Evolutionary conservation across 2,797 vertebrate species (phyloP).

Genomic region (Loriculus beryllinus): DNA sequence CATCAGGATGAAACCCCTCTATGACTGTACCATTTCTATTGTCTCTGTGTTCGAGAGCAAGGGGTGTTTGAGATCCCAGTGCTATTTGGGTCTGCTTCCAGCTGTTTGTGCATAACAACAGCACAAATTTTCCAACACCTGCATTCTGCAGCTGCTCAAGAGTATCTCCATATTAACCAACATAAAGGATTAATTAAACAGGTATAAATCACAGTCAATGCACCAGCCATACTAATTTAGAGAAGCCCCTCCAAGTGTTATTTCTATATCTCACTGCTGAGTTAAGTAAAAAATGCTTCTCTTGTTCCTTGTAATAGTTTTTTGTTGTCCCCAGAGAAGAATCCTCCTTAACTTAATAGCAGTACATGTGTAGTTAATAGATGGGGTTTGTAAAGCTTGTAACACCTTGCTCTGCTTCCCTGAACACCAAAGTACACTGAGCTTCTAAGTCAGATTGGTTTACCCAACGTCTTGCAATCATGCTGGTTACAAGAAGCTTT

Average conservation of each 20-base stretch:
- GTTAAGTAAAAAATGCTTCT: not conserved
- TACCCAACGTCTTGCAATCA: not conserved
- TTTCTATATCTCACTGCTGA: not conserved
- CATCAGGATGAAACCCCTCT: not conserved
- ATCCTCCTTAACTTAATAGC: not conserved
- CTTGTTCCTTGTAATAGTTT: not conserved
- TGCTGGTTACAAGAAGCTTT: not conserved
- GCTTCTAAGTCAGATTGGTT: not conserved
- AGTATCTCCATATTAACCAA: not conserved
- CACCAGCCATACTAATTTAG: not conserved
- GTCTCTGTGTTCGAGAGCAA: accelerated
- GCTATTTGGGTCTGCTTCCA: not conserved
- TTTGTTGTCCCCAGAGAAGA: not conserved
- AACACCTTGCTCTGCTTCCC: not conserved
- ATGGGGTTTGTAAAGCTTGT: not conserved
- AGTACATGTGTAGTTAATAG: not conserved
- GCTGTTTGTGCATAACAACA: not conserved
- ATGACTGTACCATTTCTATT: not conserved
- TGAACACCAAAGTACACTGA: not conserved
- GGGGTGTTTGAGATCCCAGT: not conserved
- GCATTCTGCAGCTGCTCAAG: not conserved
- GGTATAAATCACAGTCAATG: not conserved
- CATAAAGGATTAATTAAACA: not conserved
- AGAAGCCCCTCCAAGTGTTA: not conserved
- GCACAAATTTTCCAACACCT: not conserved